phyloP scores from a whole-genome alignment of 2,113 vertebrate genomes.

The Cyanoderma ruficeps region DNA sequence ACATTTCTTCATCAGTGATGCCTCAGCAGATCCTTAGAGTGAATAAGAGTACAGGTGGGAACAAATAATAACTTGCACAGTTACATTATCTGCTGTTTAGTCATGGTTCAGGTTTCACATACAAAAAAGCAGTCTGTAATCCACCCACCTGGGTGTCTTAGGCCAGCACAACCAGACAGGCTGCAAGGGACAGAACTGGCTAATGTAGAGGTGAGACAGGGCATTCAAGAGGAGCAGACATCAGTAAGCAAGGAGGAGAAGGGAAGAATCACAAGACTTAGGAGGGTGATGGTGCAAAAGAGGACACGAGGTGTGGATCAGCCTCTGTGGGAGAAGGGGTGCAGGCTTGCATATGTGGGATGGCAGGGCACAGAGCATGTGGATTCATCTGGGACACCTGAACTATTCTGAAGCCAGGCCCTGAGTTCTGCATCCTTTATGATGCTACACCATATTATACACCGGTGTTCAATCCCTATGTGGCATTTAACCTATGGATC shows the following conservation, averaged over 20 bases:
- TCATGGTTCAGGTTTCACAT: not conserved
- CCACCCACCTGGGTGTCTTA: accelerated
- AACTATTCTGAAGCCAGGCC: not conserved
- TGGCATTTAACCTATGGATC: not conserved
- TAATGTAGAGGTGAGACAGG: not conserved
- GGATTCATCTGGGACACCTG: not conserved
- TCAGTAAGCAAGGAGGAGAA: not conserved
- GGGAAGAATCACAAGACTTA: not conserved
- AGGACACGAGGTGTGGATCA: not conserved
- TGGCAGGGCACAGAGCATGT: accelerated
- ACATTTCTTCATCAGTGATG: not conserved
- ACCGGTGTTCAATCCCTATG: not conserved
- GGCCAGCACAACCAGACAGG: not conserved
- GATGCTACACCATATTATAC: accelerated
- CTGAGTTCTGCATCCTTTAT: accelerated
- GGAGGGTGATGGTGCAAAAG: accelerated
- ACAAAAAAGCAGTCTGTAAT: not conserved
- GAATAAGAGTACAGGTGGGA: not conserved
- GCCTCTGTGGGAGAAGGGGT: not conserved
- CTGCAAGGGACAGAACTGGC: not conserved
- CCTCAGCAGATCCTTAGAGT: not conserved
- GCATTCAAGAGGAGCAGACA: accelerated
- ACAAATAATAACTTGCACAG: not conserved
- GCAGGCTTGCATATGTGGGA: accelerated
- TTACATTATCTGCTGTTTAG: not conserved